phyloP scores from a whole-genome alignment of 2,113 vertebrate species.

The Symphodus melops region DNA sequence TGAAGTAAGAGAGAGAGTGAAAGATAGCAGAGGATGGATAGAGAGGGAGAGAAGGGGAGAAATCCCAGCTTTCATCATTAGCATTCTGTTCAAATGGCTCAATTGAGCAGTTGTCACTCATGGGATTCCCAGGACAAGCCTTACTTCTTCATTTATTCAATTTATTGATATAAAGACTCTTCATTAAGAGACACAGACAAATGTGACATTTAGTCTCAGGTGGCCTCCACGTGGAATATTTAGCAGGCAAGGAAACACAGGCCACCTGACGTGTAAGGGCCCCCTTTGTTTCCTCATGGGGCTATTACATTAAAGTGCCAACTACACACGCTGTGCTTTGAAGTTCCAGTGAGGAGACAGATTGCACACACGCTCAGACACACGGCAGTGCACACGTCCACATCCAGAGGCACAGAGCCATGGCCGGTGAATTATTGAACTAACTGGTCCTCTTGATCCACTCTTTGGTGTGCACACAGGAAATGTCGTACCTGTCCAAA shows the following conservation, averaged over 20 bases:
- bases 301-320: slow-evolving; percentile 50
- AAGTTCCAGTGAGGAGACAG: slow-evolving; percentile 43
- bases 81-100: slow-evolving; percentile 76
- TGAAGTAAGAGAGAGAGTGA: slow-evolving; percentile 36
- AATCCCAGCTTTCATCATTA: slow-evolving; percentile 75
- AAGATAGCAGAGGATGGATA: slow-evolving; percentile 18
- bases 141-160: slow-evolving; percentile 78
- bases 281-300: slow-evolving; percentile 61
- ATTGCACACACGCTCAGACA: slow-evolving; percentile 14
- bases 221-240: slow-evolving; percentile 69
- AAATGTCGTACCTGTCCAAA: slow-evolving; percentile 70
- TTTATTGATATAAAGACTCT: slow-evolving; percentile 79
- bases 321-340: slow-evolving; percentile 44
- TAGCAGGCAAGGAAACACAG: slow-evolving; percentile 57
- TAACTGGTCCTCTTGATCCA: slow-evolving; percentile 70
- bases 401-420: slow-evolving; percentile 3
- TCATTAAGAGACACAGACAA: slow-evolving; percentile 74
- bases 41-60: slow-evolving; percentile 27
- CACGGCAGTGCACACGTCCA: slow-evolving; percentile 1
- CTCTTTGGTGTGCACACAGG: slow-evolving; percentile 52
- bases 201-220: slow-evolving; percentile 73
- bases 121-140: slow-evolving; percentile 70
- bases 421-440: slow-evolving; percentile 79
- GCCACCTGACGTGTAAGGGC: slow-evolving; percentile 41
- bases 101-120: slow-evolving; percentile 76